Evolutionary conservation across 2,797 vertebrate genomes (phyloP).

Genomic region (Alexandromys oeconomus): DNA sequence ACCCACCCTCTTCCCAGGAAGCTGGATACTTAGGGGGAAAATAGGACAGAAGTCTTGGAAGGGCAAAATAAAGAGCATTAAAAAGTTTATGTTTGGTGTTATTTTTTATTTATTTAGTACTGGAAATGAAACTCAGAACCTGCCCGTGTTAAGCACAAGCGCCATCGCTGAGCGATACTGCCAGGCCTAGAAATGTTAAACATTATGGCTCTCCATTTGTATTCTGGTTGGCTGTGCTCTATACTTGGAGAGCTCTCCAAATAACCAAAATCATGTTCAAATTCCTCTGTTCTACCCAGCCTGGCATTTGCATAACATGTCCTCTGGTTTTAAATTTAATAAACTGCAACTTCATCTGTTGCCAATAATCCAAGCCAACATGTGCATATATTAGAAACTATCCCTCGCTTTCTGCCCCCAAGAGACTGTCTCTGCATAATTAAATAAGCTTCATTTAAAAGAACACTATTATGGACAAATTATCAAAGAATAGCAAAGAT

Average conservation of each 20-base stretch:
- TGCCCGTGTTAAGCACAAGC: background rate
- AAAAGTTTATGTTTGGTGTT: background rate
- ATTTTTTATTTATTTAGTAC: background rate
- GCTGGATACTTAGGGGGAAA: background rate
- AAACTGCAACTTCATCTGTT: constrained; percentile 63
- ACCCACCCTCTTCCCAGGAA: background rate
- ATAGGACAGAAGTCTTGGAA: background rate
- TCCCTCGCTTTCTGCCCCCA: background rate
- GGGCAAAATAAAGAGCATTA: background rate
- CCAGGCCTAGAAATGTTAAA: background rate
- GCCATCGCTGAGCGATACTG: background rate
- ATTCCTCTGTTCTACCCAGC: constrained; percentile 26
- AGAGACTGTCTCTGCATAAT: constrained; percentile 42
- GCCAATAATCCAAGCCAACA: constrained; percentile 54
- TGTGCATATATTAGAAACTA: constrained; percentile 52
- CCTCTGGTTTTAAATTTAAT: constrained; percentile 67
- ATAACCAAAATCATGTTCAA: constrained; percentile 60
- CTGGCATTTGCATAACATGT: constrained; percentile 44
- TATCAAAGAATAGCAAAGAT: constrained; percentile 46
- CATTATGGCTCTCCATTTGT: background rate
- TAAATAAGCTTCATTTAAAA: constrained; percentile 58
- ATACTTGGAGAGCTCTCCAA: constrained; percentile 46
- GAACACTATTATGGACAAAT: constrained; percentile 44
- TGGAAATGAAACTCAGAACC: background rate
- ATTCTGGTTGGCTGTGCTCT: background rate